phyloP scores from a whole-genome alignment of 2,888 invertebrate species.

The Malthinus seriepunctatus region DNA sequence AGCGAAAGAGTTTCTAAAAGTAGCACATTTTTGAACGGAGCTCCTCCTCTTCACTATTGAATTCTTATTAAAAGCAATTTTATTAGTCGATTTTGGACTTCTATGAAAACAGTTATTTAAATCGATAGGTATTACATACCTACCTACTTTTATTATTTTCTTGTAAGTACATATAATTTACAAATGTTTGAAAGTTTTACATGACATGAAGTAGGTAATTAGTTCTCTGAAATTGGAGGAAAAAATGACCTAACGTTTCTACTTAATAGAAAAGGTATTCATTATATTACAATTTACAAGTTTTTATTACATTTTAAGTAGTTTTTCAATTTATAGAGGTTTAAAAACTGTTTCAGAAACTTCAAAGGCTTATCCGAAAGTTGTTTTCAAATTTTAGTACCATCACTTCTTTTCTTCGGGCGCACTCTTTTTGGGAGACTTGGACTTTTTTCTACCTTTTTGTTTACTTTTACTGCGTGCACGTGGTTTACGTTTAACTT shows the following conservation, averaged over 20 bases:
- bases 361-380: too few species aligned
- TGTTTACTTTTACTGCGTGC: conserved; percentile 45
- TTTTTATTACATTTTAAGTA: too few species aligned
- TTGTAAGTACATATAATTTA: background rate
- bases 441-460: conserved; percentile 33
- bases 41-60: too few species aligned
- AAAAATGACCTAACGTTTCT: too few species aligned
- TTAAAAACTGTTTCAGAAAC: too few species aligned
- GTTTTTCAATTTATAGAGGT: too few species aligned
- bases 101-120: background rate
- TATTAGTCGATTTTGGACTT: background rate
- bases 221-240: too few species aligned
- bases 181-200: background rate
- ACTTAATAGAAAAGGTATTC: too few species aligned
- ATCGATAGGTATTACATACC: background rate
- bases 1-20: too few species aligned
- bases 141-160: background rate
- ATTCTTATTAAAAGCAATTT: background rate
- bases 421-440: conserved; percentile 41
- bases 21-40: too few species aligned
- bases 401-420: conserved; percentile 21
- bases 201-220: conserved; percentile 35
- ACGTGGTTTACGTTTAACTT: conserved; percentile 44
- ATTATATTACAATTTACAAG: too few species aligned
- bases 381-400: too few species aligned